Percentiles rank a stretch among this genome's conserved stretches.
These are phyloP conservation scores for Anser cygnoides DNA, from an alignment of 2,113 vertebrate genomes.

Conservation along the genomic window DNA sequence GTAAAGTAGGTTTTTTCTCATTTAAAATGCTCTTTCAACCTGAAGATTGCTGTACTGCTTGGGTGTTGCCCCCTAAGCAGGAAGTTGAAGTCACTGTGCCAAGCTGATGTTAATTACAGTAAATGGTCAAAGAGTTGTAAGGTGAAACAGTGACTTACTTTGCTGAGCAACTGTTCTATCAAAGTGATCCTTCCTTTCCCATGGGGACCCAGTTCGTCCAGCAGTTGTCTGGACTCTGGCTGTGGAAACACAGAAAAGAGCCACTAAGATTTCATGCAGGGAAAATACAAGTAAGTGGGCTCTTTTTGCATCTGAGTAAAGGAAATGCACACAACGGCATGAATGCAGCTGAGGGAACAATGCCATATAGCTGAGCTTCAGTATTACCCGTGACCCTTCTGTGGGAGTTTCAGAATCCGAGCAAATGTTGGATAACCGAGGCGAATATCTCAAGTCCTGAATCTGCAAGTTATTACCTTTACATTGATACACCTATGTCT, in stretches of 20 bases:
- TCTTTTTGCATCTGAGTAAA: background rate
- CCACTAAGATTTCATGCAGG: background rate
- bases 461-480: background rate
- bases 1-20: background rate
- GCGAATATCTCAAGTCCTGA: background rate
- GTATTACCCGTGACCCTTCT: background rate
- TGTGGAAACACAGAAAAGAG: conserved; percentile 40
- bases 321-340: background rate
- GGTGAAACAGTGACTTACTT: conserved; percentile 69
- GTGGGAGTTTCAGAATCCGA: background rate
- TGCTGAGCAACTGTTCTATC: conserved; percentile 82
- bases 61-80: background rate
- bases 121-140: background rate
- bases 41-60: background rate
- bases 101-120: background rate
- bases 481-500: background rate
- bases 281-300: background rate
- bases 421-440: background rate
- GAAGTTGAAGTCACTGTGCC: background rate
- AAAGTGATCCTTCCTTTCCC: conserved; percentile 74
- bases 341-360: background rate
- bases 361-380: background rate
- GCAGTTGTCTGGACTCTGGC: conserved; percentile 75
- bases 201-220: conserved; percentile 77
- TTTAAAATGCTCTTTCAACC: background rate